A percentile compares a stretch with the other conserved stretches of the same genome.
phyloP scores from a whole-genome alignment of 2,113 vertebrate species.

The Origma solitaria region DNA sequence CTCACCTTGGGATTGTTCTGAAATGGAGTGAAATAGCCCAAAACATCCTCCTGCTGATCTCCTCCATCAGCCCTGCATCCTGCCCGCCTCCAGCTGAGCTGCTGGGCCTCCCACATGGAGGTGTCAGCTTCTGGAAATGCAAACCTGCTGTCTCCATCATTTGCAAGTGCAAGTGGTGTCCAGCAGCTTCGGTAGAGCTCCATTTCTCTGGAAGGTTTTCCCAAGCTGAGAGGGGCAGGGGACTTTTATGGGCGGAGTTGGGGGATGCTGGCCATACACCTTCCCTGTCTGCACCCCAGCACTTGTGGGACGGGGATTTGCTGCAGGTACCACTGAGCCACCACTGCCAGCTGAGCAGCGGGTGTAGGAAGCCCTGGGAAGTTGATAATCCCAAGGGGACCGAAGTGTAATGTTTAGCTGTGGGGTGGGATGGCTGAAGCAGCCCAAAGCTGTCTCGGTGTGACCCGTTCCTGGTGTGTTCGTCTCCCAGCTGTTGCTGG shows the following conservation, averaged over 20 bases:
- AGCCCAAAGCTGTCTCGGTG: background rate
- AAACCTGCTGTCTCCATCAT: rapidly evolving
- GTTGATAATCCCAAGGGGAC: background rate
- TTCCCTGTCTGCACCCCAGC: background rate
- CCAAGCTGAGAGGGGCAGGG: rapidly evolving
- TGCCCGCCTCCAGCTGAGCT: background rate
- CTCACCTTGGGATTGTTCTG: background rate
- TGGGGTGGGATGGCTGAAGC: background rate
- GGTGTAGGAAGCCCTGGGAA: rapidly evolving
- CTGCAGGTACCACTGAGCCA: background rate
- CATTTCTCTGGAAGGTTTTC: background rate
- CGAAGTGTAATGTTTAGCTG: background rate
- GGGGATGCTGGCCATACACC: rapidly evolving
- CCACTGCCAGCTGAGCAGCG: rapidly evolving
- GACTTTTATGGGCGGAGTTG: rapidly evolving
- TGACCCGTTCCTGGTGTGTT: slow-evolving; percentile 39
- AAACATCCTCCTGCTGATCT: background rate
- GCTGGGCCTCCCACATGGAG: background rate
- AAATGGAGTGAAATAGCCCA: background rate
- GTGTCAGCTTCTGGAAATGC: background rate
- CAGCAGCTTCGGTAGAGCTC: background rate
- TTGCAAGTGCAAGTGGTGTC: background rate
- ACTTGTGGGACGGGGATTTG: rapidly evolving
- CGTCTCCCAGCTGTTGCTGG: slow-evolving; percentile 65
- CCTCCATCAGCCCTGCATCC: background rate